These are phyloP conservation scores for Mythimna albipuncta DNA, from an alignment of 2,888 invertebrate genomes.

Conservation along the genomic window DNA sequence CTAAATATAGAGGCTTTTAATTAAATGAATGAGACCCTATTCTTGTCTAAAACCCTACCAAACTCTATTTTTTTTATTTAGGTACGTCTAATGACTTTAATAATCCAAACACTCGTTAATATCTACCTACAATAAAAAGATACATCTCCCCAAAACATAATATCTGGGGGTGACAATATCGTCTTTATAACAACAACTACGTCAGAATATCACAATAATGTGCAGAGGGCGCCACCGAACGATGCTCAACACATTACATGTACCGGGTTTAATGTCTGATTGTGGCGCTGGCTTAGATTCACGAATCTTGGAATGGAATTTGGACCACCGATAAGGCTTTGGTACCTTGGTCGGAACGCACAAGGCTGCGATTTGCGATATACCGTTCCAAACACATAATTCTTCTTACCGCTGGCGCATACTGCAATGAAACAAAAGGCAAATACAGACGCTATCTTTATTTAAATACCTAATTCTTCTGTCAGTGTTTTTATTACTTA, in stretches of 20 bases:
- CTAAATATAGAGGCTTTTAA: no score
- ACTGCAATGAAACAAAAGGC: no score
- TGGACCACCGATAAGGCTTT: neutral
- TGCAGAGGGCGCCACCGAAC: conserved; percentile 30
- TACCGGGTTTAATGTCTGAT: conserved; percentile 30
- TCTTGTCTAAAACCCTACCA: neutral
- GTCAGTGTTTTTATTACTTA: no score
- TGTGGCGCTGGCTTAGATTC: conserved; percentile 38
- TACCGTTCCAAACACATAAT: no score
- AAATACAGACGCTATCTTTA: no score
- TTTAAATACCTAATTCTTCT: no score
- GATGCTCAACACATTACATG: conserved; percentile 15
- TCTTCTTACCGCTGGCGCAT: no score
- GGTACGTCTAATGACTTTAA: no score
- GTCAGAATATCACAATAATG: conserved; percentile 20
- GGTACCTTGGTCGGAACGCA: no score
- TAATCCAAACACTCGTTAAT: neutral
- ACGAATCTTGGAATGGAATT: conserved; percentile 28
- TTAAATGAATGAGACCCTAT: no score
- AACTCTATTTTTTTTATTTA: neutral
- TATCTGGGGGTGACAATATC: neutral
- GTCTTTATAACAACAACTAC: conserved; percentile 21
- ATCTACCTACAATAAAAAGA: conserved; percentile 11
- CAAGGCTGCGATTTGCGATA: no score
- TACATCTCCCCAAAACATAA: neutral